Evolutionary conservation across 2,888 invertebrate species (phyloP).

Genomic region (Platycheirus albimanus): DNA sequence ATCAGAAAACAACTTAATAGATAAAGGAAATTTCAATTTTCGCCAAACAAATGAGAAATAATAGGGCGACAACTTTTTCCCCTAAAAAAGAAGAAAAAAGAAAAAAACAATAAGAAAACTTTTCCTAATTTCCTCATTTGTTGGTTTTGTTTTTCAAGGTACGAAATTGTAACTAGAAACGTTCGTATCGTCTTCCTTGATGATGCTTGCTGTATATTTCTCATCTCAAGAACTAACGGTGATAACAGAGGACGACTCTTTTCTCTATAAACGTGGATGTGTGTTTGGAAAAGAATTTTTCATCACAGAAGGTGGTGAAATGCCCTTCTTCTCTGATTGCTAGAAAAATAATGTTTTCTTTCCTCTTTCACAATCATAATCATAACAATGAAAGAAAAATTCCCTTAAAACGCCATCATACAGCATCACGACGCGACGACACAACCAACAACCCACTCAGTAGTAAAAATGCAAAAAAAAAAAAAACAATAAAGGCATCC

Average conservation of each 20-base stretch:
- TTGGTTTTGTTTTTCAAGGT: constrained; percentile 11
- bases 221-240: constrained; percentile 13
- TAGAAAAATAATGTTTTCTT: constrained; percentile 39
- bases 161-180: not conserved
- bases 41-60: constrained; percentile 19
- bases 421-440: not conserved
- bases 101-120: no score
- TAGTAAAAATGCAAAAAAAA: not conserved
- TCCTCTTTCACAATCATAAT: constrained; percentile 27
- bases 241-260: constrained; percentile 23
- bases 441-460: not conserved
- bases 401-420: not conserved
- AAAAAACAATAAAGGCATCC: constrained; percentile 11
- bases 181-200: not conserved
- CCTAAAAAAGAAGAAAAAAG: not conserved
- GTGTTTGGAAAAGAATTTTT: constrained; percentile 14
- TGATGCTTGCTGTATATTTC: constrained; percentile 8
- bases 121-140: constrained; percentile 21
- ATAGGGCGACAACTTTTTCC: constrained; percentile 2
- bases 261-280: not conserved
- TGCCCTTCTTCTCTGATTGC: constrained; percentile 1
- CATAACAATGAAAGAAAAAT: not conserved
- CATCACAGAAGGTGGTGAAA: no score
- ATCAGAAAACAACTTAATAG: constrained; percentile 17
- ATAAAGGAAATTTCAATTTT: constrained; percentile 34